Evolutionary conservation across 2,888 invertebrate genomes (phyloP).

Genomic region (Xanthostigma xanthostigma): DNA sequence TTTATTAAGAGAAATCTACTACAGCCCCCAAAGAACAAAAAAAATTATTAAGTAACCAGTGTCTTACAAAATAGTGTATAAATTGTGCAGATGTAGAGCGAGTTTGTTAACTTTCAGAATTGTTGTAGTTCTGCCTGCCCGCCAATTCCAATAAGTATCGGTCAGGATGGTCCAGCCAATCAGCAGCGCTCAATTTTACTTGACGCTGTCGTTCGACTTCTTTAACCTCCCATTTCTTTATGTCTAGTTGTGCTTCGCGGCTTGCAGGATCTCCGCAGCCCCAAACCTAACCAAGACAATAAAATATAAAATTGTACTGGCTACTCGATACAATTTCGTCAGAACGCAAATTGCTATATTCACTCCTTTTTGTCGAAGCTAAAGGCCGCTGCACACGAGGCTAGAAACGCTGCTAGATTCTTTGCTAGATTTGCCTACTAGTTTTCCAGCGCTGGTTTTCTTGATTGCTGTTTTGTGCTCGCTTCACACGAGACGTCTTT

Average conservation of each 20-base stretch:
- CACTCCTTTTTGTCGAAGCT: no score
- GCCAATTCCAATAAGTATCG: slow-evolving; percentile 79
- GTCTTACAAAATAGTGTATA: slow-evolving; percentile 11
- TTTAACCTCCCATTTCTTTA: slow-evolving; percentile 81
- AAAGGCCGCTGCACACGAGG: no score
- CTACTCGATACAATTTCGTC: no score
- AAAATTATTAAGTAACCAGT: neutral
- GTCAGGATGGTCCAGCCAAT: slow-evolving; percentile 95
- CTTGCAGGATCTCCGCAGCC: slow-evolving; percentile 70
- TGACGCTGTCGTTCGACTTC: slow-evolving; percentile 75
- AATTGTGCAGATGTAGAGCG: slow-evolving; percentile 5
- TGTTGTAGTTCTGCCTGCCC: slow-evolving; percentile 67
- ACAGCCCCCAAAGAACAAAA: neutral
- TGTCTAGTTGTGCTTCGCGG: slow-evolving; percentile 70
- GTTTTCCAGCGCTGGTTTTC: no score
- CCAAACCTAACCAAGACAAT: slow-evolving; percentile 45
- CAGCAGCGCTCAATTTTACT: slow-evolving; percentile 74
- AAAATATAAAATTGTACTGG: no score
- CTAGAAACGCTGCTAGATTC: no score
- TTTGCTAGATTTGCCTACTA: no score
- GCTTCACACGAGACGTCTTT: no score
- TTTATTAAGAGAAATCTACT: no score
- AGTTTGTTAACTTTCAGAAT: slow-evolving; percentile 36
- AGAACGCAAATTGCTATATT: no score
- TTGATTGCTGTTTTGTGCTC: no score